These are phyloP conservation scores for Montipora capricornis DNA, from an alignment of 64 coral and sea anemone species.

Conservation along the genomic window DNA sequence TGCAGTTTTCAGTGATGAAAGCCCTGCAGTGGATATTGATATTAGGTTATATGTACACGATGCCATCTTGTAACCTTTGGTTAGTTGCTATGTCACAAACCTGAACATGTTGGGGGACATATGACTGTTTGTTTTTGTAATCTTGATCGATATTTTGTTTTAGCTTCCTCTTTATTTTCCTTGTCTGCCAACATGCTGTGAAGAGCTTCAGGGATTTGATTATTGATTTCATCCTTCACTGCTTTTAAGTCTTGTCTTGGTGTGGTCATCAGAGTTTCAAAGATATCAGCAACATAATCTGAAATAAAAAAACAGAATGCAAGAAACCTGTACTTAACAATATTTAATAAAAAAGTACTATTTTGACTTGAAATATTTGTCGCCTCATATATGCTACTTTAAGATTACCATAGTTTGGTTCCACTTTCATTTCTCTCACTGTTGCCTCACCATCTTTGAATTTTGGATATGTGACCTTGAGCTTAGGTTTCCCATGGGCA, in stretches of 20 bases:
- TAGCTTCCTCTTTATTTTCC: conserved; percentile 52
- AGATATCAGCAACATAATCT: conserved; percentile 71
- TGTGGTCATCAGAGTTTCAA: conserved; percentile 26
- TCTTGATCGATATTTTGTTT: conserved; percentile 35
- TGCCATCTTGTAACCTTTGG: too few relatives aligned
- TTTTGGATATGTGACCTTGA: conserved; percentile 65
- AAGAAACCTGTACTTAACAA: neutral
- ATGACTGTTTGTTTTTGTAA: conserved; percentile 40
- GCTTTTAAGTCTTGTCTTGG: conserved; percentile 51
- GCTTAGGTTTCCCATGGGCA: conserved; percentile 49
- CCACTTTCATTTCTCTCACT: conserved; percentile 45
- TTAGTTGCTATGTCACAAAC: conserved; percentile 15
- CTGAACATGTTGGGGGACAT: conserved; percentile 68
- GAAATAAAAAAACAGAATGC: conserved; percentile 3
- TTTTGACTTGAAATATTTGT: too few relatives aligned
- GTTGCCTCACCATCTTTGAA: conserved; percentile 71
- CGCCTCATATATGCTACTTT: too few relatives aligned
- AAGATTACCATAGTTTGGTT: conserved; percentile 65
- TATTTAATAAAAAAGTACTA: too few relatives aligned
- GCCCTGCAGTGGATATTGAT: neutral
- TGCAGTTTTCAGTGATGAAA: conserved; percentile 7
- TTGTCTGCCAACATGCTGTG: conserved; percentile 30
- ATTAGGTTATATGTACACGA: too few relatives aligned
- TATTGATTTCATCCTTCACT: conserved; percentile 33
- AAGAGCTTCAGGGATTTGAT: conserved; percentile 45